phyloP scores from a whole-genome alignment of 2,113 vertebrate species.

The Tragelaphus buxtoni region DNA sequence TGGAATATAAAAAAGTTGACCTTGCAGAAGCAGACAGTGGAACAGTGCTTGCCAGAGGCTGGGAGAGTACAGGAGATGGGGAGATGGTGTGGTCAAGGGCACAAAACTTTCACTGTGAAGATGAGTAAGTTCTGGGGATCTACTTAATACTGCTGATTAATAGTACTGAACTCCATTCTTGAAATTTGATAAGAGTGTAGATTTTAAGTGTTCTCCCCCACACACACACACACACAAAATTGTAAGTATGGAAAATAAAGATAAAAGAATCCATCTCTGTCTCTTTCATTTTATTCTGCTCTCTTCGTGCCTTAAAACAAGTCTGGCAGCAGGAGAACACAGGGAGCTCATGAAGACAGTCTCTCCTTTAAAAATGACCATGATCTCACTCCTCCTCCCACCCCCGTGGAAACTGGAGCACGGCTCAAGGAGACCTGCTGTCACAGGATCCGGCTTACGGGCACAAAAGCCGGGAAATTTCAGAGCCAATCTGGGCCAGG shows the following conservation, averaged over 20 bases:
- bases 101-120: neutral
- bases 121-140: neutral
- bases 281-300: neutral
- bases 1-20: neutral
- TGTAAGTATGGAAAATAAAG: neutral
- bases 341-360: conserved; percentile 20
- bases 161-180: neutral
- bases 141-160: neutral
- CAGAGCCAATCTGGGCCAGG: conserved; percentile 49
- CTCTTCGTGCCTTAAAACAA: conserved; percentile 20
- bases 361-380: conserved; percentile 64
- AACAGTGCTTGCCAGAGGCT: neutral
- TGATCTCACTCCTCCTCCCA: conserved; percentile 68
- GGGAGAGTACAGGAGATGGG: neutral
- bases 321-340: neutral
- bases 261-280: neutral
- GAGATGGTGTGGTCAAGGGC: neutral
- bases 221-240: neutral
- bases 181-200: too few species aligned
- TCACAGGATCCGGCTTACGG: conserved; percentile 67
- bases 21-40: neutral
- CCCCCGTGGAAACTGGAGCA: conserved; percentile 71
- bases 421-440: neutral
- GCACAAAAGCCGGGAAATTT: conserved; percentile 69
- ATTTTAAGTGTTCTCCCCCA: neutral